Evolutionary conservation across 2,113 vertebrate genomes (phyloP), one percentile per base, ranked within the genome.

Genomic region (Verasper variegatus): DNA sequence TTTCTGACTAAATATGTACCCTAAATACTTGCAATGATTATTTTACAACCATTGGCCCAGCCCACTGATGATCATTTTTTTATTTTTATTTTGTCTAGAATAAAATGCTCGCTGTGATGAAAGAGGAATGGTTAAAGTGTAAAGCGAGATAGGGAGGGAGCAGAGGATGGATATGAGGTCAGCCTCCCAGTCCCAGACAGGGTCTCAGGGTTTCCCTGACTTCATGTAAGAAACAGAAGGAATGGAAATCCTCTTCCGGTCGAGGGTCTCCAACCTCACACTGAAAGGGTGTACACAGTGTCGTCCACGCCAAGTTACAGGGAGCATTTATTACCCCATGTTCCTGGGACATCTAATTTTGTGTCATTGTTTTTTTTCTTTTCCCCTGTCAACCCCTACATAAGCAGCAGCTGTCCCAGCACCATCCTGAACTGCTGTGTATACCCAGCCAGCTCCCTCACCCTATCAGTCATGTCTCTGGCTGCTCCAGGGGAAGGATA

Each of bases 361-460:
- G 59, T 61, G 67, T 83, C 54, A 45, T 60, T 59, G 51, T 42
- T 24, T 63, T 52, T 54, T 31, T 27, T 12, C 31, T 20, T 26
- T 47, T 26, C 21, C 24, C 2, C 0, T 2, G 0, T 40, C 5
- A 11, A 7, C 1, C 2, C 3, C 63, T 88, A 89, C 92, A 98
- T 96, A 11, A 95, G 90, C 0, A 96, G 94, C 70, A 99, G 92
- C 89, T 99, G 97, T 65, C 96, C 95, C 76, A 99, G 94, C 63
- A 96, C 95, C 87, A 96, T 95, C 89, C 94, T 95, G 90, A 99
- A 98, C 78, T 98, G 97, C 91, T 98, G 97, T 0, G 97, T 98
- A 89, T 95, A 97, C 47, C 95, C 96, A 4, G 95, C 92, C 0
- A 99, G 94, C 92, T 97, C 97, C 65, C 93, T 95, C 76, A 99